Evolutionary conservation across 2,113 vertebrate species (phyloP).

Genomic region (Gopherus flavomarginatus): DNA sequence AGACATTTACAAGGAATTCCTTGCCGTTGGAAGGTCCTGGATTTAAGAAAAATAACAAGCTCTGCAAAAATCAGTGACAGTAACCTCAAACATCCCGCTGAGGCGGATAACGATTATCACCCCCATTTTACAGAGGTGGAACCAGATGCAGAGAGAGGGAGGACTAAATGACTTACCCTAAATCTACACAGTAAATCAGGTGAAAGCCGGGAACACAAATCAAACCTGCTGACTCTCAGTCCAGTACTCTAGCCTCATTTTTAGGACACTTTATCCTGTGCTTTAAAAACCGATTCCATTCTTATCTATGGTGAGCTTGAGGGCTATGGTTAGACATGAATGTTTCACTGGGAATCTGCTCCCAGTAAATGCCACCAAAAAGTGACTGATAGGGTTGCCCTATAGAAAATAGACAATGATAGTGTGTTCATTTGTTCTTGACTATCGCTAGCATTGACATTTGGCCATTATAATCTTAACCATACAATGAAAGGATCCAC

Average conservation of each 20-base stretch:
- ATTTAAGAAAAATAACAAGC: not conserved
- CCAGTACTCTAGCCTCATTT: not conserved
- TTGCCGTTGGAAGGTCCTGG: not conserved
- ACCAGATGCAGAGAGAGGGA: not conserved
- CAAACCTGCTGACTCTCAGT: not conserved
- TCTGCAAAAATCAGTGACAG: not conserved
- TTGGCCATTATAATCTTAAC: not conserved
- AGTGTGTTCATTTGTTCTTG: not conserved
- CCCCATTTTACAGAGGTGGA: not conserved
- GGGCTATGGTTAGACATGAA: not conserved
- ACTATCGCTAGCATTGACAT: not conserved
- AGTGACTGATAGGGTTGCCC: not conserved
- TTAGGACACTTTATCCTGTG: not conserved
- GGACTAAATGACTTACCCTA: not conserved
- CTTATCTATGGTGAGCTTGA: not conserved
- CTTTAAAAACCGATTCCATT: fast-evolving
- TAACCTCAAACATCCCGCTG: not conserved
- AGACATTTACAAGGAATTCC: not conserved
- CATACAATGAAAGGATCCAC: not conserved
- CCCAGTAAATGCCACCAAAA: not conserved
- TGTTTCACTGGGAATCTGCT: not conserved
- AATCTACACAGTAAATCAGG: not conserved
- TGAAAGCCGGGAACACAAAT: not conserved
- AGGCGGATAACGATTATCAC: not conserved
- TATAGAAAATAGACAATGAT: not conserved